Evolutionary conservation across 2,113 vertebrate species (phyloP).

Genomic region (Sinocyclocheilus anshuiensis): DNA sequence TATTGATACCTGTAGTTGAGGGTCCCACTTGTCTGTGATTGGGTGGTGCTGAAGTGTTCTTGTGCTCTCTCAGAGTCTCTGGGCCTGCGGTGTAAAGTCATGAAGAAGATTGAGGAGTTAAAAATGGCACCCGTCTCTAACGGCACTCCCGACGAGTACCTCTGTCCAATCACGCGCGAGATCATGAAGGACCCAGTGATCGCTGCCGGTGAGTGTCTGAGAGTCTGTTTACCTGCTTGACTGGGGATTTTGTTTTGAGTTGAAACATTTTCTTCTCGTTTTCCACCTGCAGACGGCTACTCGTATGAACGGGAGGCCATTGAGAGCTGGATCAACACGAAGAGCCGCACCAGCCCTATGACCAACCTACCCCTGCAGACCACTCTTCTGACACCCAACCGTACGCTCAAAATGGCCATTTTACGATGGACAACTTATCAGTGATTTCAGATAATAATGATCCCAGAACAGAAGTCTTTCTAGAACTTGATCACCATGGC

Average conservation of each 20-base stretch:
- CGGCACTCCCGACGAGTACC: constrained; percentile 88
- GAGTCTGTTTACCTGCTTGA: neutral
- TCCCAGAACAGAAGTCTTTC: neutral
- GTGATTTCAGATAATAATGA: constrained; percentile 46
- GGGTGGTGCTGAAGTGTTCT: neutral
- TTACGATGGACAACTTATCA: constrained; percentile 81
- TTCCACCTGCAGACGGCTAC: constrained; percentile 85
- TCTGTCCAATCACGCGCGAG: constrained; percentile 95
- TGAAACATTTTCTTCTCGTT: neutral
- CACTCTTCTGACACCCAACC: constrained; percentile 86
- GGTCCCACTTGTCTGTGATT: neutral
- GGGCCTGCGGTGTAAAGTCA: constrained; percentile 84
- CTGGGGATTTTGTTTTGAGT: neutral
- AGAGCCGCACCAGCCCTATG: constrained; percentile 93
- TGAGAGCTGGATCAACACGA: constrained; percentile 86
- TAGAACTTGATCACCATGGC: neutral
- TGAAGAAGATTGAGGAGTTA: constrained; percentile 87
- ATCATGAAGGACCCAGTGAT: constrained; percentile 94
- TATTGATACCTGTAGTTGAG: neutral
- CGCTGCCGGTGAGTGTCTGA: constrained; percentile 81
- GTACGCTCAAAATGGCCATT: constrained; percentile 95
- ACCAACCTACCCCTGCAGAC: constrained; percentile 90
- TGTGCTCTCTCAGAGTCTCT: constrained; percentile 81
- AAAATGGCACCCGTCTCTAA: constrained; percentile 70
- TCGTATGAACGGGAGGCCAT: constrained; percentile 94